phyloP scores from a whole-genome alignment of 2,113 vertebrate genomes.

The Ursus arctos region DNA sequence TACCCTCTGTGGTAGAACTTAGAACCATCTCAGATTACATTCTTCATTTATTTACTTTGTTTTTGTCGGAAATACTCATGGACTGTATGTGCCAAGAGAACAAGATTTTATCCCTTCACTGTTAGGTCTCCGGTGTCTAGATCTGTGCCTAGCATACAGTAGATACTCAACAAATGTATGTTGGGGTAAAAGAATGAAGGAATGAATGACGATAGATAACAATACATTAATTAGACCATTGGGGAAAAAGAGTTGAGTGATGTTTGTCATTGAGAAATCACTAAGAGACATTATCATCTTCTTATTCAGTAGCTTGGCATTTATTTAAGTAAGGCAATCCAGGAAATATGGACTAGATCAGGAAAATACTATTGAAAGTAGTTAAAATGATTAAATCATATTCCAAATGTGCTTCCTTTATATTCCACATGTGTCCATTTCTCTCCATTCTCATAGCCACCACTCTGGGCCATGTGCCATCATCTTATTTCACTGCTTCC shows the following conservation, averaged over 20 bases:
- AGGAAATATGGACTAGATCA: neutral
- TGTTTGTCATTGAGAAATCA: neutral
- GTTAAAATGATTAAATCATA: neutral
- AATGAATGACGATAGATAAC: neutral
- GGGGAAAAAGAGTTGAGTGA: neutral
- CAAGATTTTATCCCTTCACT: neutral
- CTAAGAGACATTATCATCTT: neutral
- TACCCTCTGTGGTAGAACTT: neutral
- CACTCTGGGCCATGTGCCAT: neutral
- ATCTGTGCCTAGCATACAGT: neutral
- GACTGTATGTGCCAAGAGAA: neutral
- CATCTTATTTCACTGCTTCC: neutral
- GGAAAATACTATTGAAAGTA: neutral
- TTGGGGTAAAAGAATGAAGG: neutral
- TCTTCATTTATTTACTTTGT: neutral
- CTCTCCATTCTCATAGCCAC: neutral
- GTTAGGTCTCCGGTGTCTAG: fast-evolving
- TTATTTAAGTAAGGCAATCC: neutral
- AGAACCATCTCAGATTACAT: neutral
- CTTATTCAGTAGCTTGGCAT: neutral
- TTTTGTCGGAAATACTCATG: neutral
- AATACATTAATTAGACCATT: neutral
- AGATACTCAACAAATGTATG: neutral
- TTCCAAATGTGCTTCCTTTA: neutral
- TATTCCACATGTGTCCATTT: too few species aligned